Evolutionary conservation across 2,888 invertebrate genomes (phyloP).

Genomic region (Himalopsyche kuldschensis): DNA sequence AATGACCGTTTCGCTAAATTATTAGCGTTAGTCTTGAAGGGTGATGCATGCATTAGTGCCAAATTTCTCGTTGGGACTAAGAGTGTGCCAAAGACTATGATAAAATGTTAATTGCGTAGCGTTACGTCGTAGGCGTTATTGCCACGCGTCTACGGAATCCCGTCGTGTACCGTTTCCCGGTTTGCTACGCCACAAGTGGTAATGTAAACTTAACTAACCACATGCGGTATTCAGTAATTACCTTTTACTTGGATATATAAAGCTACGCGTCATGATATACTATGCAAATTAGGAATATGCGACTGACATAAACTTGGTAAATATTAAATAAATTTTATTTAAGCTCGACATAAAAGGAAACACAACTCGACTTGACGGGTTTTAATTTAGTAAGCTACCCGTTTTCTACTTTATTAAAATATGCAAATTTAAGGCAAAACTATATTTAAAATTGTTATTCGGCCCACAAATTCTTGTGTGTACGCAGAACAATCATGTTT

Average conservation of each 20-base stretch:
- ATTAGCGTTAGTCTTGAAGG: background rate
- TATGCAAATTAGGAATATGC: conserved; percentile 1
- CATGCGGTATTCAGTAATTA: conserved; percentile 1
- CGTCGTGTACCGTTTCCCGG: background rate
- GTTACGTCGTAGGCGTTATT: background rate
- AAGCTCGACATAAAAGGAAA: background rate
- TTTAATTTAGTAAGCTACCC: background rate
- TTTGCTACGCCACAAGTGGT: conserved; percentile 1
- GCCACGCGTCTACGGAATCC: background rate
- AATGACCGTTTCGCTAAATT: background rate
- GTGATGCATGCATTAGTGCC: background rate
- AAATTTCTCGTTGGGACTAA: background rate
- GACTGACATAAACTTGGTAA: background rate
- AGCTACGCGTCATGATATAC: background rate
- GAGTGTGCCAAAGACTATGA: background rate
- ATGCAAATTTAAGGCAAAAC: too few species aligned
- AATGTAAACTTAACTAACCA: background rate
- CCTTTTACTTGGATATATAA: background rate
- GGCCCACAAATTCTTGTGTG: too few species aligned
- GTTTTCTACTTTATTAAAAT: too few species aligned
- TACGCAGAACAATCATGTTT: too few species aligned
- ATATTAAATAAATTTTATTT: background rate
- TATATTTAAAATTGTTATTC: too few species aligned
- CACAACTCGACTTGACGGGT: background rate
- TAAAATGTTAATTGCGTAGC: background rate